phyloP scores from a whole-genome alignment of 2,797 vertebrate genomes.

The Syngnathus acus region DNA sequence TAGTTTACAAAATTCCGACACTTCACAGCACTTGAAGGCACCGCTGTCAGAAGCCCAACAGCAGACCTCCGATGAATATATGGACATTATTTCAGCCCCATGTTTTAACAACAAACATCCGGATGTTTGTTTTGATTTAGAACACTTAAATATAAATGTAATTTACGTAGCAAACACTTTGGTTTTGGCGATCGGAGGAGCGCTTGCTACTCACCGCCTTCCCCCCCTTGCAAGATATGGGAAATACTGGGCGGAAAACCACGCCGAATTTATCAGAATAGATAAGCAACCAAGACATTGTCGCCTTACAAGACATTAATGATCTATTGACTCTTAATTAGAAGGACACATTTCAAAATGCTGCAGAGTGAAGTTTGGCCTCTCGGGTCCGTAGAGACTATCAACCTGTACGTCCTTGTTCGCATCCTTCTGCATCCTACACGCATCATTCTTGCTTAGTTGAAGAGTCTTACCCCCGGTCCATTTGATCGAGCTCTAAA shows the following conservation, averaged over 20 bases:
- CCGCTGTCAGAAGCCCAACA: background rate
- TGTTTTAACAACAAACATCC: no score
- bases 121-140: background rate
- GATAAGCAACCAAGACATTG: background rate
- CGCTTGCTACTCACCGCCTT: no score
- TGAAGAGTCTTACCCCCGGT: background rate
- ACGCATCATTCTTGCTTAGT: no score
- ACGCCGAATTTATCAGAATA: background rate
- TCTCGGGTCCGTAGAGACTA: background rate
- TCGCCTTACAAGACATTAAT: background rate
- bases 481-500: background rate
- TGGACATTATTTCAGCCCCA: background rate
- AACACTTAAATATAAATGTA: background rate
- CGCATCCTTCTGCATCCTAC: conserved; percentile 15
- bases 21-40: conserved; percentile 17
- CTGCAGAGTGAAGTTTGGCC: conserved; percentile 15
- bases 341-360: background rate
- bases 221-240: no score
- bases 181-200: no score
- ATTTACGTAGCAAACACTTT: no score
- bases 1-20: conserved; percentile 5
- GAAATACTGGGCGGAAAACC: background rate
- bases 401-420: conserved; percentile 10
- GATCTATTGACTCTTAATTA: background rate
- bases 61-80: conserved; percentile 1